Evolutionary conservation across 2,888 invertebrate genomes (phyloP).

Genomic region (Nephrotoma guestfalica): DNA sequence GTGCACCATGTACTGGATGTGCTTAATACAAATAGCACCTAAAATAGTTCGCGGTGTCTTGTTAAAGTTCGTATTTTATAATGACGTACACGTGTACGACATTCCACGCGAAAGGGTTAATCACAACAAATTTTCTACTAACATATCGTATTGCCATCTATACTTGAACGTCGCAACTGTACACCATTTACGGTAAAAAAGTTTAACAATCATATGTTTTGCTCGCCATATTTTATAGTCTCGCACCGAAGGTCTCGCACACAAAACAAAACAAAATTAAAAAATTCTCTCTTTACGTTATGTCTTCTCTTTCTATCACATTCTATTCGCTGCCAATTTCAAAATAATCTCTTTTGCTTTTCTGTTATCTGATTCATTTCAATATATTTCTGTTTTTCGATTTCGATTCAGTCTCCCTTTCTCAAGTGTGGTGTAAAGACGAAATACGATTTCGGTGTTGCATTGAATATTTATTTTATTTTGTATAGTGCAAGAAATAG

Average conservation of each 20-base stretch:
- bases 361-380: neutral
- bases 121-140: neutral
- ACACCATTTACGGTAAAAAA: neutral
- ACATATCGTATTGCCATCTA: neutral
- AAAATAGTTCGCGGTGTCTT: too few species aligned
- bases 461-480: too few species aligned
- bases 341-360: neutral
- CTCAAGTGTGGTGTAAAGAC: neutral
- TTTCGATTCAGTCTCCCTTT: conserved; percentile 1
- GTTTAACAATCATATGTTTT: neutral
- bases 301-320: neutral
- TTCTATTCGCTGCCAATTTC: neutral
- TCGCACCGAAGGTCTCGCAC: neutral
- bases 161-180: neutral
- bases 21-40: too few species aligned
- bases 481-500: neutral
- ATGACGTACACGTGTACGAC: too few species aligned
- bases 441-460: neutral
- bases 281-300: neutral
- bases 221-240: neutral
- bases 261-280: neutral
- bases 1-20: too few species aligned
- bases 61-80: too few species aligned
- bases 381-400: neutral
- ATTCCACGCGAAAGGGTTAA: too few species aligned